These are phyloP conservation scores for Eulithis prunata DNA, from an alignment of 2,888 invertebrate species.

Conservation along the genomic window DNA sequence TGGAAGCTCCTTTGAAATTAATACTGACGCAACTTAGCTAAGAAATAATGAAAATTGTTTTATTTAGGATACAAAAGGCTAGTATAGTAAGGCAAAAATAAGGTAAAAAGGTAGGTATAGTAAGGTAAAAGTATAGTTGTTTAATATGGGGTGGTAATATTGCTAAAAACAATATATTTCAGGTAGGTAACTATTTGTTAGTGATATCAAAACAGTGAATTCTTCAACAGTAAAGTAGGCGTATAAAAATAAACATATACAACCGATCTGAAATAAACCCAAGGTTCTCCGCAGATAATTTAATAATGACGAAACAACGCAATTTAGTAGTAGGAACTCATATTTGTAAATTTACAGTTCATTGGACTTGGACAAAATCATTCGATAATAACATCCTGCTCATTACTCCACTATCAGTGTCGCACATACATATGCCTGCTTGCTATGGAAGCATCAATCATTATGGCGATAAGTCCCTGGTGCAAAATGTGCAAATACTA, in stretches of 20 bases:
- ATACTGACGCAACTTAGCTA: too few relatives aligned
- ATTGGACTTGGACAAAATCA: constrained; percentile 42
- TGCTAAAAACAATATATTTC: too few relatives aligned
- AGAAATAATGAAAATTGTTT: too few relatives aligned
- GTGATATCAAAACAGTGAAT: not conserved
- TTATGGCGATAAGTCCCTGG: constrained; percentile 66
- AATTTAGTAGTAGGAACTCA: constrained; percentile 7
- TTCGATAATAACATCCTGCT: constrained; percentile 56
- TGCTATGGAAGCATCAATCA: constrained; percentile 75
- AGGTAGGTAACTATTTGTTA: not conserved
- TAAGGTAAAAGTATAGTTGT: too few relatives aligned
- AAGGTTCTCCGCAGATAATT: constrained; percentile 35
- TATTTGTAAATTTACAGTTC: constrained; percentile 38
- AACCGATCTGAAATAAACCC: constrained; percentile 42
- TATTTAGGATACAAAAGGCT: too few relatives aligned
- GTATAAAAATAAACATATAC: constrained; percentile 44
- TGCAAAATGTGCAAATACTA: constrained; percentile 69
- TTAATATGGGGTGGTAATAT: too few relatives aligned
- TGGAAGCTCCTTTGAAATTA: too few relatives aligned
- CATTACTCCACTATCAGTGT: constrained; percentile 61
- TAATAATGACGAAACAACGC: constrained; percentile 31
- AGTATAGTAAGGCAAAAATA: too few relatives aligned
- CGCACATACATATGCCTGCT: constrained; percentile 46
- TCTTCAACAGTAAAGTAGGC: not conserved
- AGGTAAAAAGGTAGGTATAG: too few relatives aligned